A percentile compares a stretch with the other conserved stretches of the same genome.
These are phyloP conservation scores for Orthosia gothica DNA, from an alignment of 2,888 invertebrate genomes.

Conservation along the genomic window DNA sequence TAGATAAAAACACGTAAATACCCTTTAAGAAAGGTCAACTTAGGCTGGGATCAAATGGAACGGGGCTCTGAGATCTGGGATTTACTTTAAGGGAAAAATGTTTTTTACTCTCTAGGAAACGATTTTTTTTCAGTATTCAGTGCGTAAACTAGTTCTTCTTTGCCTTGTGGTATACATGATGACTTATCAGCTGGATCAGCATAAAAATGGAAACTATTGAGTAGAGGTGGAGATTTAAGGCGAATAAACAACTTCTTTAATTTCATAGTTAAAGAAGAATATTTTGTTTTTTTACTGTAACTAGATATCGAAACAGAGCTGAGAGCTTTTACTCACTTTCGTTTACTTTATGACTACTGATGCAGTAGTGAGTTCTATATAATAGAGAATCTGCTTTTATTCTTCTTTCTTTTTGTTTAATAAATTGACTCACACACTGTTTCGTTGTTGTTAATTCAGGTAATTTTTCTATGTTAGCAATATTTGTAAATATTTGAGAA, in stretches of 20 bases:
- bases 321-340: background rate
- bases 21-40: conserved; percentile 12
- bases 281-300: too few relatives aligned
- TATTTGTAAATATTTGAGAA: too few relatives aligned
- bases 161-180: background rate
- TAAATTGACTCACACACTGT: too few relatives aligned
- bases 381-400: background rate
- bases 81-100: conserved; percentile 19
- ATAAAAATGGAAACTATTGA: background rate
- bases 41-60: conserved; percentile 3
- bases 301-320: too few relatives aligned
- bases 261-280: too few relatives aligned
- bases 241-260: too few relatives aligned
- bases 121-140: background rate
- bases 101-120: background rate
- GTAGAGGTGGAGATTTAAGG: background rate
- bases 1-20: conserved; percentile 21
- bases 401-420: too few relatives aligned
- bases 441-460: too few relatives aligned
- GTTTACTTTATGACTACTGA: too few relatives aligned
- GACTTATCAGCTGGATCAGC: background rate
- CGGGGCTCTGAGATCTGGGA: background rate
- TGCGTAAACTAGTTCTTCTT: background rate
- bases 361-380: background rate
- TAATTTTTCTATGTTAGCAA: too few relatives aligned